phyloP scores from a whole-genome alignment of 2,113 vertebrate genomes.

The Marcusenius ussheri region DNA sequence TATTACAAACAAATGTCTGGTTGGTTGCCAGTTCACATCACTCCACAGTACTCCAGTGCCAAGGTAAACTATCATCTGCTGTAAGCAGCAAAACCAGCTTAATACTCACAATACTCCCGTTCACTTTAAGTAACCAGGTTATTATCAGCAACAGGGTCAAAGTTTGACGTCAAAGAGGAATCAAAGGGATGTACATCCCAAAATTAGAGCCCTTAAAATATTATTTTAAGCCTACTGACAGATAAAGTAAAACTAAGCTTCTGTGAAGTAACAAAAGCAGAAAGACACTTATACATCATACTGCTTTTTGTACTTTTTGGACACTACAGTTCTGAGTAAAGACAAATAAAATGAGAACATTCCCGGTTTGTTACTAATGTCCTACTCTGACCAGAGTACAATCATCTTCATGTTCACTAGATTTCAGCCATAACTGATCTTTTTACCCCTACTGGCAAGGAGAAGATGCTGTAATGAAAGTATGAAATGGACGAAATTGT shows the following conservation, averaged over 20 bases:
- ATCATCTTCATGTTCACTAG: conserved; percentile 37
- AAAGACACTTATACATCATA: conserved; percentile 24
- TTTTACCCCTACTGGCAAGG: background rate
- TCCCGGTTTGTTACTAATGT: conserved; percentile 51
- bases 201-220: conserved; percentile 4
- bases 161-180: background rate
- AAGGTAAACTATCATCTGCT: conserved; percentile 12
- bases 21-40: background rate
- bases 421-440: conserved; percentile 4
- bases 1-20: background rate
- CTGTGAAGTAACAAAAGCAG: background rate
- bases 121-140: background rate
- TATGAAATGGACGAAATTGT: conserved; percentile 28
- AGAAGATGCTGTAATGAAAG: background rate
- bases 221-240: background rate
- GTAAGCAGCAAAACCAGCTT: background rate
- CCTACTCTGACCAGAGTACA: conserved; percentile 51
- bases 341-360: conserved; percentile 47
- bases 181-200: background rate
- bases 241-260: background rate
- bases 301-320: conserved; percentile 28
- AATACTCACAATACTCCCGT: conserved; percentile 7
- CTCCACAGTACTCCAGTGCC: background rate
- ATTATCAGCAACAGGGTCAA: conserved; percentile 10
- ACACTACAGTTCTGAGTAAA: conserved; percentile 28